These are phyloP conservation scores for Calephelis nemesis DNA, from an alignment of 1,140 invertebrate species.

Conservation along the genomic window DNA sequence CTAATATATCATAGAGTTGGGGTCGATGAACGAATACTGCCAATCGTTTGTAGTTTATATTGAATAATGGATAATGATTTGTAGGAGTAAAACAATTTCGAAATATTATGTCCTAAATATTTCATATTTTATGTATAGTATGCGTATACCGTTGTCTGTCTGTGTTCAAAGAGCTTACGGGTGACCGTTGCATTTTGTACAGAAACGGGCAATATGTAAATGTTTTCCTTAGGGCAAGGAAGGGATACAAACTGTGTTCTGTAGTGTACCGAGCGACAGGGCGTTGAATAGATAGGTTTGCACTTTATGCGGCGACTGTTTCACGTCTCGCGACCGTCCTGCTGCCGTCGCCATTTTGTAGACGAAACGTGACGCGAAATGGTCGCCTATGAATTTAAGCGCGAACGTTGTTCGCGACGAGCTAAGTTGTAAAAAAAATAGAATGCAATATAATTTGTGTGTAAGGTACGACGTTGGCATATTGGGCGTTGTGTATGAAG, in stretches of 20 bases:
- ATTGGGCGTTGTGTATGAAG: slow-evolving; percentile 76
- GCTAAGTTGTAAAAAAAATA: slow-evolving; percentile 72
- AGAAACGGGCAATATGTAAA: slow-evolving; percentile 47
- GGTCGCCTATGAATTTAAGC: slow-evolving; percentile 40
- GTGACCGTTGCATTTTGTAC: slow-evolving; percentile 20
- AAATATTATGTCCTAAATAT: slow-evolving; percentile 73
- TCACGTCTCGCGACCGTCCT: slow-evolving; percentile 20
- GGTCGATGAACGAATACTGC: slow-evolving; percentile 70
- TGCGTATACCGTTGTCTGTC: slow-evolving; percentile 50
- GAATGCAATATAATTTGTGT: slow-evolving; percentile 70
- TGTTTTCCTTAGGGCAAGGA: slow-evolving; percentile 65
- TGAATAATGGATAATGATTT: slow-evolving; percentile 69
- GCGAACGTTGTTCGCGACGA: slow-evolving; percentile 52
- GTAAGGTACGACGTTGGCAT: slow-evolving; percentile 59
- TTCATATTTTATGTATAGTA: slow-evolving; percentile 73
- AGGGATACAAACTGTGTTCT: slow-evolving; percentile 76
- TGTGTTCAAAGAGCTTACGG: slow-evolving; percentile 31
- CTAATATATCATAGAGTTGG: slow-evolving; percentile 55
- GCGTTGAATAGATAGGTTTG: slow-evolving; percentile 72
- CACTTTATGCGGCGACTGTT: slow-evolving; percentile 38
- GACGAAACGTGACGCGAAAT: slow-evolving; percentile 25
- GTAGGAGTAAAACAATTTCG: slow-evolving; percentile 70
- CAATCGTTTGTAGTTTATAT: slow-evolving; percentile 75
- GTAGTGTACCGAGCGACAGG: slow-evolving; percentile 73
- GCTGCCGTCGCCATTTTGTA: slow-evolving; percentile 27